Base-by-base conservation (phyloP, 1,140 invertebrate species). In the Drosophila ogumai region DNA sequence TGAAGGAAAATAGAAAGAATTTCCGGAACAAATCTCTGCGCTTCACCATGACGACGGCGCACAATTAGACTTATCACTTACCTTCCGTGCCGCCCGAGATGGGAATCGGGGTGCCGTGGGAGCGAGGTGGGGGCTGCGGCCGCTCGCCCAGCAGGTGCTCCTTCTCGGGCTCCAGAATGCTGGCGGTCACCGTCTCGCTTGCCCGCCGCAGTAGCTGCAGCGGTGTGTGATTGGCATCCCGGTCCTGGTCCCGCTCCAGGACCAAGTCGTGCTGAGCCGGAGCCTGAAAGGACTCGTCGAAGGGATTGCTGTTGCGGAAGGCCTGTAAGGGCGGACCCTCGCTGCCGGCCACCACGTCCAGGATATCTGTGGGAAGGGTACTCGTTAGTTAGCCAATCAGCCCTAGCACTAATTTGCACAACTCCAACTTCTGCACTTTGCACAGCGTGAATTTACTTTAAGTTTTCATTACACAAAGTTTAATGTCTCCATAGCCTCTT, bases 141-240 rank as follows among this genome's bases (percentile, higher is more conserved):
- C 68, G 76, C 6, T 69, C 67, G 36, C 71, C 71, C 41, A 91
- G 56, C 38, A 91, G 69, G 46, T 79, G 88, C 49, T 91, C 60
- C 40, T 69, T 78, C 36, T 91, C 82, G 1, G 79, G 75, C 28
- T 88, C 87, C 54, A 87, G 34, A 5, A 87, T 87, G 28, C 77
- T 74, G 25, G 71, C 67, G 6, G 85, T 84, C 3, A 82, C 84
- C 19, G 76, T 90, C 49, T 78, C 68, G 34, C 85, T 87, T 46
- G 67, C 80, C 0, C 84, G 72, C 3, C 85, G 67, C 34, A 87
- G 19, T 25, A 87, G 50, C 9, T 88, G 80, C 34, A 74, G 46
- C 6, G 80, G 85, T 44, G 68, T 60, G 5, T 73, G 55, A 61
- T 75, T 77, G 41, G n/a, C 19, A 13, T 67, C 68, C 31, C 36